Conservation (phyloP, 2,113 vertebrate species). For the Esox niger region DNA sequence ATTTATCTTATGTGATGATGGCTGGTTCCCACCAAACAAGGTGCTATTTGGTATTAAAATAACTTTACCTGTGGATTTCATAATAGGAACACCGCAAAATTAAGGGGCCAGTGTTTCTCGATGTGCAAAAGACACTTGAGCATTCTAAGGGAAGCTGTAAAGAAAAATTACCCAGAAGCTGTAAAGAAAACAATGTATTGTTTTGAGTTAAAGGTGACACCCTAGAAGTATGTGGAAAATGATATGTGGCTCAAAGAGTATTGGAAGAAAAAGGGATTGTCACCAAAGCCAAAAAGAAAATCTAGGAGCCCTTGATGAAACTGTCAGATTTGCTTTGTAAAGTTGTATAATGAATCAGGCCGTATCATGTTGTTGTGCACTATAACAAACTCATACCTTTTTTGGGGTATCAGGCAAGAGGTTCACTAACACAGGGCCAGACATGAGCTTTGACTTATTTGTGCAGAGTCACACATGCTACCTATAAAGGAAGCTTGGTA, state of each 20-base stretch:
- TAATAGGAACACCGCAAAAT: slow-evolving; percentile 2
- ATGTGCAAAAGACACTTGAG: background rate
- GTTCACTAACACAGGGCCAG: background rate
- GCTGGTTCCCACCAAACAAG: background rate
- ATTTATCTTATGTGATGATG: slow-evolving; percentile 10
- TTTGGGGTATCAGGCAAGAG: background rate
- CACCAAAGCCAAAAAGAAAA: background rate
- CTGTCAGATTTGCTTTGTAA: slow-evolving; percentile 4
- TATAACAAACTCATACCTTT: slow-evolving; percentile 1
- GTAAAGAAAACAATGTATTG: background rate
- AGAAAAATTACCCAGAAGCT: slow-evolving; percentile 5
- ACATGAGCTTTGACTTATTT: background rate
- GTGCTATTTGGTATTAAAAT: background rate
- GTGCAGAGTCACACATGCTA: background rate
- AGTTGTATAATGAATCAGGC: background rate
- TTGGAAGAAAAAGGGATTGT: background rate
- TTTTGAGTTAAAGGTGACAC: background rate
- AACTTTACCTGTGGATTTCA: background rate
- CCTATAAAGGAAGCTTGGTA: background rate
- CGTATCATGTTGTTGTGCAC: background rate
- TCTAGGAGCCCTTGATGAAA: background rate
- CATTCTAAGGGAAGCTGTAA: slow-evolving; percentile 1
- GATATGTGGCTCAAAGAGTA: background rate
- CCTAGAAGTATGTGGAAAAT: slow-evolving; percentile 7
- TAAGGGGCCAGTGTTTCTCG: background rate